Evolutionary conservation across 2,888 invertebrate species (phyloP), one percentile per base, ranked within the genome.

Genomic region (Cheilosia variabilis): DNA sequence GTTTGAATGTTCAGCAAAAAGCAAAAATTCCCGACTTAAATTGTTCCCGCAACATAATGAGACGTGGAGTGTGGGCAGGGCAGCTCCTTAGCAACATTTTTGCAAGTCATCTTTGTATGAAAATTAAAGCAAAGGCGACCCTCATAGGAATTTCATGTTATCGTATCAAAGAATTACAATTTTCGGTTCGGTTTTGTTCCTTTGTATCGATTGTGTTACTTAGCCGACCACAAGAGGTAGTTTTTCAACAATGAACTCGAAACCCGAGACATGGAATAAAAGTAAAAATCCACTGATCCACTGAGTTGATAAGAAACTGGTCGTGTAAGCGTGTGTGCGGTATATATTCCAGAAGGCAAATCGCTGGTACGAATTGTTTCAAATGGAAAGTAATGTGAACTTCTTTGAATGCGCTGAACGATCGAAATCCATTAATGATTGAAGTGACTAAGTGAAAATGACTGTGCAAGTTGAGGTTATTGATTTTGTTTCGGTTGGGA

Each of bases 351-450:
- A 52, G 52, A 63, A 65, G 52, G 75, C 68, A 69, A 75, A 69
- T 69, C 60, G 43, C 57, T 65, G 57, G 7, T 65, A 58, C 19
- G 55, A 47, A 62, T 68, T 69, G 45, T 71, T 37, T 82, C 62
- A 69, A 58, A 37, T 43, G 47, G 31, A 72, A 43, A 37, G 5
- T 45, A n/a, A 19, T 72, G 47, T 68, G 43, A 31, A 80, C 27
- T 76, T 66, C 47, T 69, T 75, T 65, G 63, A 69, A 71, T 69
- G 37, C 37, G 27, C 37, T 45, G n/a, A 52, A 77, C 72, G 62
- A 76, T 86, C 76, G 76, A 77, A 81, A 81, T 72, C 86, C 86
- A 86, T 86, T 86, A 86, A 77, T 68, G 76, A 81, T 81, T 77
- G 76, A 76, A 76, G 81, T 81, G 86, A 81, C 81, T 86, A 81